A percentile compares a stretch with the other conserved stretches of the same genome.
Evolutionary conservation across 92 coral and sea anemone genomes (phyloP).

Genomic region (Micromussa lordhowensis): DNA sequence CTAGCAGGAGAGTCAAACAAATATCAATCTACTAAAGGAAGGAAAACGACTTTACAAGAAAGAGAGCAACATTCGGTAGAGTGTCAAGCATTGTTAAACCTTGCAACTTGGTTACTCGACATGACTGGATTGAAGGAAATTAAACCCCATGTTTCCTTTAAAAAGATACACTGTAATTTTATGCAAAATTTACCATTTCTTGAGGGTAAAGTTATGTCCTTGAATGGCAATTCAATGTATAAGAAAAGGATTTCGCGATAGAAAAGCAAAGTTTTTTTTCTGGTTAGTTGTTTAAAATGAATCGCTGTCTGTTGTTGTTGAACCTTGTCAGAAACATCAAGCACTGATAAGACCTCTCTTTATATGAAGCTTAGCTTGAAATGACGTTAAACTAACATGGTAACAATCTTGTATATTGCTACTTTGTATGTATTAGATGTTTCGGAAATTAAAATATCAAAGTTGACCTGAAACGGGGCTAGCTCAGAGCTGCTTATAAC

Average conservation of each 20-base stretch:
- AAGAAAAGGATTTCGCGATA: not conserved
- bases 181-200: not conserved
- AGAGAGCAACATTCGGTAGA: not conserved
- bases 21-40: not conserved
- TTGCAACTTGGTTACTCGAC: not conserved
- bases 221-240: not conserved
- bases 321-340: not conserved
- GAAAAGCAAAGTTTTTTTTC: not conserved
- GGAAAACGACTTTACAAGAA: not conserved
- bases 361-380: not conserved
- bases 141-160: not conserved
- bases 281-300: not conserved
- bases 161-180: not conserved
- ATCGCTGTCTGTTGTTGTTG: not conserved
- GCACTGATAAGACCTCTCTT: not conserved
- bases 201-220: not conserved
- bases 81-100: not conserved
- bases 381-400: not conserved
- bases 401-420: not conserved
- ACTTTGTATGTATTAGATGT: not conserved
- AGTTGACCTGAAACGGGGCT: not conserved
- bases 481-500: not conserved
- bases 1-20: constrained; percentile 2
- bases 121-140: constrained; percentile 7
- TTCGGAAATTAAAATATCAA: not conserved